These are phyloP conservation scores for Neodiprion pinetum DNA, from an alignment of 1,140 invertebrate genomes.

Conservation along the genomic window DNA sequence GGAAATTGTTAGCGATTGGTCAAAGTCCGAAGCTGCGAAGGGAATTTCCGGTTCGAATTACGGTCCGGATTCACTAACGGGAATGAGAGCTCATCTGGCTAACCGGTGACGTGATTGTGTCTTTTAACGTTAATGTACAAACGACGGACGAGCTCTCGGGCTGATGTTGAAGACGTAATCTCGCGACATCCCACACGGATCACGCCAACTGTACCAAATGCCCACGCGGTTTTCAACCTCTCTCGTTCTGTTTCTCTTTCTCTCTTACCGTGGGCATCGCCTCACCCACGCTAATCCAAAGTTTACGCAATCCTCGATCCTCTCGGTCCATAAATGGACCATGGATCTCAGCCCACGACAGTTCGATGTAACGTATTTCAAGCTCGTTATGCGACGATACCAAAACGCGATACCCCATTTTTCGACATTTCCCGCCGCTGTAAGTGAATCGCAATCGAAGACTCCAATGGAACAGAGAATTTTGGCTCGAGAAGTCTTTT, in stretches of 20 bases:
- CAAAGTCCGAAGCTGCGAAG: background rate
- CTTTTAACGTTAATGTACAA: no score
- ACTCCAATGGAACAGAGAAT: no score
- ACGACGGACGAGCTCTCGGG: no score
- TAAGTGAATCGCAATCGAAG: no score
- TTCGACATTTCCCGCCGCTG: no score
- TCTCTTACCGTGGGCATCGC: background rate
- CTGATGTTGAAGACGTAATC: background rate
- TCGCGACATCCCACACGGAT: background rate
- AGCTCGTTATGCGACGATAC: no score
- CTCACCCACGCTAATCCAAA: background rate
- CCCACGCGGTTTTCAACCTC: conserved; percentile 7
- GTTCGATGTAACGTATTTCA: no score
- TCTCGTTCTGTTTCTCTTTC: background rate
- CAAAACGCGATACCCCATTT: no score
- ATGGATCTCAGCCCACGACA: background rate
- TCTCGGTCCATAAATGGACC: background rate
- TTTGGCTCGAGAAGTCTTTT: no score
- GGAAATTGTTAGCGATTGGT: background rate
- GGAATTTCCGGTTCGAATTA: background rate
- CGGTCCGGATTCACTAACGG: background rate
- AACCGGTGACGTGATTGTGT: background rate
- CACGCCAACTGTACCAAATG: conserved; percentile 13
- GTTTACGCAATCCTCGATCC: background rate
- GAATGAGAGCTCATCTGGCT: background rate